Base-by-base conservation (phyloP, 2,797 vertebrate species). In the Acrossocheilus fasciatus region DNA sequence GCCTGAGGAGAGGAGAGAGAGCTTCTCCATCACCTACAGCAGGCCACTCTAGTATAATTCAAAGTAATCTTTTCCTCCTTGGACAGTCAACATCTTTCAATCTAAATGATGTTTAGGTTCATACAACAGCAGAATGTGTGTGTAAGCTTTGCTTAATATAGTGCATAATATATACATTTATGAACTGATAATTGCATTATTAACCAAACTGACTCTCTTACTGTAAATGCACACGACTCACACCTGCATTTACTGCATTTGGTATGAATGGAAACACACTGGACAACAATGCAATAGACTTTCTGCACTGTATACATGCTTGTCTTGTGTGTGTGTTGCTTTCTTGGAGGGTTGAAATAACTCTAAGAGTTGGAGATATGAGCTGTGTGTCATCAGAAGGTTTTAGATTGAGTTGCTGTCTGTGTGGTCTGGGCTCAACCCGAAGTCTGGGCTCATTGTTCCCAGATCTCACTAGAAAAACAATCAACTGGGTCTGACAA, bases 1-100 rank as follows among this genome's bases (percentile, higher is more conserved):
- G 94, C 92, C 92, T 93, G 91, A 92, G 91, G 92, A 95, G 93
- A 94, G 92, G 92, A 91, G 92, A 95, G 93, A 94, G 92, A 92
- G 34, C 93, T 93, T 95, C 94, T 95, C 94, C 93, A 92, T 95
- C 92, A 93, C 92, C 89, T 43, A 77, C 12, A n/a, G 12, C 34
- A 26, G n/a, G 41, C 76, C 23, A 62, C 76, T 70, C 20, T 12
- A 18, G 26, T 34, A 18, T 66, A 10, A 30, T 34, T 81, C 17
- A 23, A 50, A 68, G 6, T 69, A 20, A 69, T 50, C 11, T 23
- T 68, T 52, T 43, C 3, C 64, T 81, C 26, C 62, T 45, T 47
- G n/a, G 11, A 23, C 4, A 1, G 43, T 81, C 43, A 4, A 64
- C 59, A 7, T 20, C 7, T 68, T 23, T 79, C 1, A 15, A n/a